These are phyloP conservation scores for Mionectes macconnelli DNA, from an alignment of 2,113 vertebrate genomes.

Conservation along the genomic window DNA sequence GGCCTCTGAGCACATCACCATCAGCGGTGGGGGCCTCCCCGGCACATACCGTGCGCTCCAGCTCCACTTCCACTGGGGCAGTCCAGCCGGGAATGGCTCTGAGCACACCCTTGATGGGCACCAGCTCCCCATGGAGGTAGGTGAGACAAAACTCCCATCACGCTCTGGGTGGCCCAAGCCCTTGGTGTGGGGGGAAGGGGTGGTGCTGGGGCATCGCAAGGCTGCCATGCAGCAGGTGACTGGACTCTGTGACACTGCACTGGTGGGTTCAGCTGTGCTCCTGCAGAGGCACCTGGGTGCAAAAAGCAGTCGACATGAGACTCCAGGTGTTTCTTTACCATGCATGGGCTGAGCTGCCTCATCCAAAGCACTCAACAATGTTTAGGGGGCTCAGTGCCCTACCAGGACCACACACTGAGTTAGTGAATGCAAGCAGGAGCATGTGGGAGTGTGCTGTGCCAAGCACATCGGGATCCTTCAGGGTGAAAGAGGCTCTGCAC, in stretches of 20 bases:
- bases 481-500: neutral
- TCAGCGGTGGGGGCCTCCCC: slow-evolving; percentile 75
- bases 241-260: rapidly evolving
- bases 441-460: neutral
- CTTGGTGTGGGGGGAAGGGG: neutral
- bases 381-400: neutral
- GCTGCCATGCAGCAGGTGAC: neutral
- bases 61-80: slow-evolving; percentile 90
- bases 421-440: neutral
- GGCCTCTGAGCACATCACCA: slow-evolving; percentile 57
- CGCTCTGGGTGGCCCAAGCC: rapidly evolving
- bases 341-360: neutral
- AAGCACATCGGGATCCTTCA: neutral
- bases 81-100: slow-evolving; percentile 68
- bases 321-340: neutral
- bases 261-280: rapidly evolving
- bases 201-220: neutral
- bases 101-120: slow-evolving; percentile 82
- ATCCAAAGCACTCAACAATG: rapidly evolving
- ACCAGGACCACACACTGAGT: neutral
- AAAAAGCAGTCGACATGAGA: neutral
- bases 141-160: rapidly evolving
- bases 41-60: slow-evolving; percentile 75
- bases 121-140: slow-evolving; percentile 84
- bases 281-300: neutral